These are phyloP conservation scores for Drosophila merina DNA, from an alignment of 2,888 invertebrate genomes.

Conservation along the genomic window DNA sequence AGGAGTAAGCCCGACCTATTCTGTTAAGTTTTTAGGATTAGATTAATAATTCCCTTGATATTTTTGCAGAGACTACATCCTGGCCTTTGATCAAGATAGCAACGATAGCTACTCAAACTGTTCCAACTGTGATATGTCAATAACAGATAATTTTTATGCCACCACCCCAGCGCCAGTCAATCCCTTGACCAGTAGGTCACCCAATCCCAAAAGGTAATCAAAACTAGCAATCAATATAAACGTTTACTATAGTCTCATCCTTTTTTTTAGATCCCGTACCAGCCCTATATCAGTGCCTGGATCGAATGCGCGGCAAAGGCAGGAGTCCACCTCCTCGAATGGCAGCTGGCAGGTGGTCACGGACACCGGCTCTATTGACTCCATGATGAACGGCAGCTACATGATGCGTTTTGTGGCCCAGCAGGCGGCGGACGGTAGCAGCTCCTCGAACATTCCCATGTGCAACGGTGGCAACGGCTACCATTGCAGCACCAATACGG, in stretches of 20 bases:
- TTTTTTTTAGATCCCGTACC: conserved; percentile 83
- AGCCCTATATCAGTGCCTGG: conserved; percentile 88
- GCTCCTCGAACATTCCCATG: conserved; percentile 66
- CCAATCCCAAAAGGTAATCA: conserved; percentile 81
- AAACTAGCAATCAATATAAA: neutral
- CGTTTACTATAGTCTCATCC: neutral
- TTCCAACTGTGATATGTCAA: conserved; percentile 83
- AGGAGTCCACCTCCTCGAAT: conserved; percentile 86
- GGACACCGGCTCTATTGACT: conserved; percentile 87
- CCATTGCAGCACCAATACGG: conserved; percentile 55
- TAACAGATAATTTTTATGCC: conserved; percentile 80
- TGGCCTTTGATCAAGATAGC: conserved; percentile 82
- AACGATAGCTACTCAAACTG: conserved; percentile 82
- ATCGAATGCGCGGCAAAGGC: conserved; percentile 85
- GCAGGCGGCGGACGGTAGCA: conserved; percentile 41
- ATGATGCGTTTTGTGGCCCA: conserved; percentile 71
- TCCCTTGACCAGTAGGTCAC: conserved; percentile 81
- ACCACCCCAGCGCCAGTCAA: conserved; percentile 62
- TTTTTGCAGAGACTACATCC: conserved; percentile 73
- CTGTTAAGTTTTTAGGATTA: conserved; percentile 3
- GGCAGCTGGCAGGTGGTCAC: conserved; percentile 90
- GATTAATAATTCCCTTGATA: neutral
- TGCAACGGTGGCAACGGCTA: conserved; percentile 67
- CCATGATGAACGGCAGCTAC: conserved; percentile 79
- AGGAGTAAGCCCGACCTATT: too few relatives aligned